Evolutionary conservation across 1,140 invertebrate species (phyloP), one percentile per base, ranked within the genome.

Genomic region (Pseudobourletiella spinata): DNA sequence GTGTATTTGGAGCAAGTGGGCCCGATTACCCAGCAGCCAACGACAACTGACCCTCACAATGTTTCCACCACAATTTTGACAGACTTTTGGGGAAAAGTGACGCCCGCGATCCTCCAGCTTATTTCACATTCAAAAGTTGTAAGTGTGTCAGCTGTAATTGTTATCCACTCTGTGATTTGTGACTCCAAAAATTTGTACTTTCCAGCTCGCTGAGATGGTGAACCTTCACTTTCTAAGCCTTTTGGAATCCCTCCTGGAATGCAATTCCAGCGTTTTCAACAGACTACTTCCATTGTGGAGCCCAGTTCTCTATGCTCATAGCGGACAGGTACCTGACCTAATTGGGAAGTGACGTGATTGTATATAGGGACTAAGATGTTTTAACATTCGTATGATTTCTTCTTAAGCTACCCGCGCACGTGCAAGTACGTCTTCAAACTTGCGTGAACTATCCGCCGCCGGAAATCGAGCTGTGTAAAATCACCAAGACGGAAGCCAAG

Each of bases 1-100:
- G 85, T 99, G 68, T 99, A 99, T 74, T 84, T 98, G 74, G 96
- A 98, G 76, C 88, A 92, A 76, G 79, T 87, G 63, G 85, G 91
- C 56, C 84, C 79, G 65, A 82, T 76, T 67, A 83, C 81, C 72
- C 73, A 77, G 71, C 82, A 44, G 63, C 71, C 62, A 63, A 66
- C 66, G 56, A 83, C 81, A 71, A 80, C 78, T 51, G 86, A 93
- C 72, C 78, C 82, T 54, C 83, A 87, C 72, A 79, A 83, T 70
- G 77, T 84, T 11, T 86, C 87, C 0, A 81, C 86, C 75, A 86
- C 85, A 59, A 88, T 93, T 66, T 80, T 98, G n/a, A 84, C 96
- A 69, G 95, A 99, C 76, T 99, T 99, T 80, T 99, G 96, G 96
- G 88, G 88, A 3, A 93, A 97, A 78, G 88, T 99, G 1, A 98